These are phyloP conservation scores for Dreissena polymorpha DNA, from an alignment of 1,140 invertebrate species.

Conservation along the genomic window DNA sequence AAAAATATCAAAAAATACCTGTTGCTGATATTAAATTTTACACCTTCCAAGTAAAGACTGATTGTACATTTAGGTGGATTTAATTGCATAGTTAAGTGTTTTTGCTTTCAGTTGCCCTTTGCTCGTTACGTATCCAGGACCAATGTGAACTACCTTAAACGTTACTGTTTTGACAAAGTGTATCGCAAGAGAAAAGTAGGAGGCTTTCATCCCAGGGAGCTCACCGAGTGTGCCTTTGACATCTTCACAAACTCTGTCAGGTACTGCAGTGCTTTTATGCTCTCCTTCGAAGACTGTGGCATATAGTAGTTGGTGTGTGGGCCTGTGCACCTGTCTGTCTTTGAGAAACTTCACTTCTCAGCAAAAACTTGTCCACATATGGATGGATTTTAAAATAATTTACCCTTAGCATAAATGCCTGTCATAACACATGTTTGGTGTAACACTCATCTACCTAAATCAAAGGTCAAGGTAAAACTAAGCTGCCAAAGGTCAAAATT, in stretches of 20 bases:
- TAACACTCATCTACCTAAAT: not conserved
- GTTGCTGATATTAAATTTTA: too few species aligned
- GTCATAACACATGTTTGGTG: not conserved
- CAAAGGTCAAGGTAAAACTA: not conserved
- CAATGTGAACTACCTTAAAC: constrained; percentile 87
- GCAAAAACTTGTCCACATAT: not conserved
- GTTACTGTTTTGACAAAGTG: constrained; percentile 92
- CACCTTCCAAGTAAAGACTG: too few species aligned
- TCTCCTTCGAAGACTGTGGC: too few species aligned
- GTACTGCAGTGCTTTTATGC: constrained; percentile 41
- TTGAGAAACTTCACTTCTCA: not conserved
- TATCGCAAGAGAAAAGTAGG: constrained; percentile 91
- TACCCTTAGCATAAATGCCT: not conserved
- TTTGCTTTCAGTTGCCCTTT: constrained; percentile 83
- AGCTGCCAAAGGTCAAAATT: not conserved
- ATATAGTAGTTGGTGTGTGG: too few species aligned
- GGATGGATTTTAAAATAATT: not conserved
- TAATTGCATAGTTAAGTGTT: too few species aligned
- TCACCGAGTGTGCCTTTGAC: constrained; percentile 96
- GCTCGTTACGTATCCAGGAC: constrained; percentile 91
- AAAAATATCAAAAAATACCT: too few species aligned
- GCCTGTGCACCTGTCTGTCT: not conserved
- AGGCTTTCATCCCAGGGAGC: constrained; percentile 92
- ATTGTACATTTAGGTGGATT: too few species aligned
- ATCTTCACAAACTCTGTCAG: constrained; percentile 85